Conservation (phyloP, 1,140 invertebrate genomes). For the Pissodes strobi region DNA sequence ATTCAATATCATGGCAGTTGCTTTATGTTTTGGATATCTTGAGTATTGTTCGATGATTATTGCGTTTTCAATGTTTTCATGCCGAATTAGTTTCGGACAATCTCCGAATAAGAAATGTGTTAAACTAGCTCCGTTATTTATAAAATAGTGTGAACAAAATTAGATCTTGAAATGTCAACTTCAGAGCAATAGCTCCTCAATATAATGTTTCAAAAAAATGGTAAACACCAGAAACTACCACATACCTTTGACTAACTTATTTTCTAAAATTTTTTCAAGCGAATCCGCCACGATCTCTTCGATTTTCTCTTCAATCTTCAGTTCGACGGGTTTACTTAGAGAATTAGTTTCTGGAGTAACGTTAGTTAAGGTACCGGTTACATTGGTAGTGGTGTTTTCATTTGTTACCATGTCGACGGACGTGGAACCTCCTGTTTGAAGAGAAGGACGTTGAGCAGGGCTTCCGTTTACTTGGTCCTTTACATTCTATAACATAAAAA, state of each 20-base stretch:
- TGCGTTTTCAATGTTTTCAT: too few species aligned
- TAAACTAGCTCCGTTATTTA: too few species aligned
- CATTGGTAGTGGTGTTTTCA: constrained; percentile 24
- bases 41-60: too few species aligned
- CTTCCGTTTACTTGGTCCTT: constrained; percentile 42
- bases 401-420: constrained; percentile 43
- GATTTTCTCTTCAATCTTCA: constrained; percentile 48
- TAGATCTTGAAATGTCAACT: too few species aligned
- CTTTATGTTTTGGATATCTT: too few species aligned
- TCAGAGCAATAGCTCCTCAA: too few species aligned
- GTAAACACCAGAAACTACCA: too few species aligned
- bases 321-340: constrained; percentile 35
- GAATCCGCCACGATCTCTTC: constrained; percentile 75
- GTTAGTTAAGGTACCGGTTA: not conserved
- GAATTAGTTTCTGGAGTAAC: constrained; percentile 42
- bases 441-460: constrained; percentile 45
- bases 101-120: too few species aligned
- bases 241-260: constrained; percentile 62
- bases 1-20: too few species aligned
- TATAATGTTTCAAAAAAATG: too few species aligned
- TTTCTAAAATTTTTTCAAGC: constrained; percentile 78
- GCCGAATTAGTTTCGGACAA: too few species aligned
- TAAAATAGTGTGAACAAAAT: too few species aligned
- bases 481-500: constrained; percentile 7
- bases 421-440: constrained; percentile 35